Conservation (phyloP, 2,113 vertebrate species). For the Rhinoptilus africanus region DNA sequence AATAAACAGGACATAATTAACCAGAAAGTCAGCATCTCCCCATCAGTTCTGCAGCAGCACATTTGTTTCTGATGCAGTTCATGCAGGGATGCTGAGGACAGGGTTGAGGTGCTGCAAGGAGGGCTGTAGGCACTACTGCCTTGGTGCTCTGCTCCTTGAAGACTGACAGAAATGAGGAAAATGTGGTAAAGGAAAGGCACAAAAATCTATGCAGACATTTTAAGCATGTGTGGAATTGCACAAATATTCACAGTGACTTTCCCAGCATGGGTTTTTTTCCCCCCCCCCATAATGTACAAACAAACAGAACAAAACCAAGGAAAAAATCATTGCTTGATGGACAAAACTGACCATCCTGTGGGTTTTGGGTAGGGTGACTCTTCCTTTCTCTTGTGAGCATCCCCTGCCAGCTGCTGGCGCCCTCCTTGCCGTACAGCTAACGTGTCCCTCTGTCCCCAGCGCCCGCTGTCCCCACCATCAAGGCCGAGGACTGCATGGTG, state of each 20-base stretch:
- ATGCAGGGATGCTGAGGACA: neutral
- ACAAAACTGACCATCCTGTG: neutral
- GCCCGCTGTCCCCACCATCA: constrained; percentile 85
- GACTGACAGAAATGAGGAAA: neutral
- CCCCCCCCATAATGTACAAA: neutral
- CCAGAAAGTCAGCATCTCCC: constrained; percentile 1
- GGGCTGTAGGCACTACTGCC: neutral
- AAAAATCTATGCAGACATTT: neutral
- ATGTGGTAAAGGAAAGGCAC: neutral
- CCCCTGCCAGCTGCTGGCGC: neutral
- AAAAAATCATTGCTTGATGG: neutral
- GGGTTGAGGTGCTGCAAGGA: neutral
- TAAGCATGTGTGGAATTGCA: neutral
- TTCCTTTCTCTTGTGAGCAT: neutral
- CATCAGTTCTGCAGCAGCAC: neutral
- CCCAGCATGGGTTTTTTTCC: neutral
- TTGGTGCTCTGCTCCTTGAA: neutral
- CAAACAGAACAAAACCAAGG: neutral
- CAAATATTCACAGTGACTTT: neutral
- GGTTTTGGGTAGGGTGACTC: neutral
- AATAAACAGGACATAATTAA: constrained; percentile 19
- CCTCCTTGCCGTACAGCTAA: neutral
- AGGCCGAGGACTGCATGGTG: constrained; percentile 82
- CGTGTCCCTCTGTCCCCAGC: constrained; percentile 71
- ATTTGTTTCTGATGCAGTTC: neutral